A percentile compares a stretch with the other conserved stretches of the same genome.
These are phyloP conservation scores for Neogobius melanostomus DNA, from an alignment of 2,113 vertebrate genomes.

Conservation along the genomic window DNA sequence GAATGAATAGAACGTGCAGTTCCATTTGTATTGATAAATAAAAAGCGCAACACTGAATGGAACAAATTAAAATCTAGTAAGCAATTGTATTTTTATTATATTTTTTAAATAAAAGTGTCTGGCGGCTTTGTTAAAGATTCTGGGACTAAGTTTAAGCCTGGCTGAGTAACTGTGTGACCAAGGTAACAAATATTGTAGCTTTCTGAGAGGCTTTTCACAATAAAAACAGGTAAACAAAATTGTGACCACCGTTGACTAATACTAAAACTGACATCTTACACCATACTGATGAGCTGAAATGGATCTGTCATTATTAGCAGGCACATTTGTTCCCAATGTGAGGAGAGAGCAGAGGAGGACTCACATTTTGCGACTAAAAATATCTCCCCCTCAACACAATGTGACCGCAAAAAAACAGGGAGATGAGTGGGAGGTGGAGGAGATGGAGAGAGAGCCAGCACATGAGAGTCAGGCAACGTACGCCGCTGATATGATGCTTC, in stretches of 20 bases:
- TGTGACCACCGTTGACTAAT: not conserved
- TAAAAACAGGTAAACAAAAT: not conserved
- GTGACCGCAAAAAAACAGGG: constrained; percentile 41
- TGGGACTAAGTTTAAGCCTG: too few species aligned
- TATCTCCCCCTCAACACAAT: constrained; percentile 43
- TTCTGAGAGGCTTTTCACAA: too few species aligned
- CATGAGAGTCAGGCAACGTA: not conserved
- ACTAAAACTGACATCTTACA: not conserved
- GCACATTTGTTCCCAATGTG: constrained; percentile 16
- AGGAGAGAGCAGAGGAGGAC: constrained; percentile 23
- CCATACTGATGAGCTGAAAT: not conserved
- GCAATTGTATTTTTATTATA: too few species aligned
- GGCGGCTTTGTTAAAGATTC: too few species aligned
- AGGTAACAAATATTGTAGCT: too few species aligned
- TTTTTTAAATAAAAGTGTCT: too few species aligned
- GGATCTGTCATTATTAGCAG: constrained; percentile 6
- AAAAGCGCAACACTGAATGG: too few species aligned
- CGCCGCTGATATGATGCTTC: not conserved
- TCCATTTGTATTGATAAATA: too few species aligned
- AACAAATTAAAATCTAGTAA: too few species aligned
- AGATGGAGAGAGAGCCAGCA: not conserved
- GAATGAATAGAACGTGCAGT: too few species aligned
- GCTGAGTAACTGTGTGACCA: too few species aligned
- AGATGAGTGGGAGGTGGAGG: constrained; percentile 28
- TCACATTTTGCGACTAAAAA: constrained; percentile 43